A percentile compares a stretch with the other conserved stretches of the same genome.
Conservation (phyloP, 2,888 invertebrate species). For the Athalia cordata region DNA sequence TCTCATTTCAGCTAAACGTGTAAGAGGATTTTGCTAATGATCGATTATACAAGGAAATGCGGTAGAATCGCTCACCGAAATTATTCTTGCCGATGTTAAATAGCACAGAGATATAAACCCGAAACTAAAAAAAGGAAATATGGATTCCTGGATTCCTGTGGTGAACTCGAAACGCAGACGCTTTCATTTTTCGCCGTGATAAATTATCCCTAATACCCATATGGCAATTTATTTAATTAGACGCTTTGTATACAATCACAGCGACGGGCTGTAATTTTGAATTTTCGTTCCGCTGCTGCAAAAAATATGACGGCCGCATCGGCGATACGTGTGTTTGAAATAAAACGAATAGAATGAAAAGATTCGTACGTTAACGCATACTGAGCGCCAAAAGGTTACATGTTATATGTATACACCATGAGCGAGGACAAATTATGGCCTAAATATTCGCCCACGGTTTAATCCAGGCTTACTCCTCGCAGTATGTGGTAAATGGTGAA, state of each 20-base stretch:
- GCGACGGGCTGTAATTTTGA: no score
- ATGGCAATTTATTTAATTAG: no score
- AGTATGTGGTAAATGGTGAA: slow-evolving; percentile 40
- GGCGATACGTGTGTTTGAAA: no score
- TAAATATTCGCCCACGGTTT: slow-evolving; percentile 33
- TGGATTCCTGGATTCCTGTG: no score
- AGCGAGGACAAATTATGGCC: slow-evolving; percentile 29
- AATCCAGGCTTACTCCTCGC: slow-evolving; percentile 20
- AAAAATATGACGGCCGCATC: background rate
- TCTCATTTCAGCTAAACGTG: slow-evolving; percentile 10
- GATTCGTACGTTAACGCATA: background rate
- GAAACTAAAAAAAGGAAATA: no score
- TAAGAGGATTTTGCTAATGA: slow-evolving; percentile 39
- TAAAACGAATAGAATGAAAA: no score
- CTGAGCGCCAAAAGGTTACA: slow-evolving; percentile 16
- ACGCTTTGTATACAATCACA: no score
- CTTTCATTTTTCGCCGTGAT: no score
- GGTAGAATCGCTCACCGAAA: background rate
- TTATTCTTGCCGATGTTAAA: background rate
- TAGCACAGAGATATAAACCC: background rate
- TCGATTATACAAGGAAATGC: background rate
- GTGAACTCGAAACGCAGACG: no score
- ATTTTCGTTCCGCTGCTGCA: no score
- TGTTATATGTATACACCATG: background rate
- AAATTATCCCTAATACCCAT: no score